Evolutionary conservation across 2,888 invertebrate species (phyloP), one percentile per base, ranked within the genome.

Genomic region (Dimorphilus gyrociliatus): DNA sequence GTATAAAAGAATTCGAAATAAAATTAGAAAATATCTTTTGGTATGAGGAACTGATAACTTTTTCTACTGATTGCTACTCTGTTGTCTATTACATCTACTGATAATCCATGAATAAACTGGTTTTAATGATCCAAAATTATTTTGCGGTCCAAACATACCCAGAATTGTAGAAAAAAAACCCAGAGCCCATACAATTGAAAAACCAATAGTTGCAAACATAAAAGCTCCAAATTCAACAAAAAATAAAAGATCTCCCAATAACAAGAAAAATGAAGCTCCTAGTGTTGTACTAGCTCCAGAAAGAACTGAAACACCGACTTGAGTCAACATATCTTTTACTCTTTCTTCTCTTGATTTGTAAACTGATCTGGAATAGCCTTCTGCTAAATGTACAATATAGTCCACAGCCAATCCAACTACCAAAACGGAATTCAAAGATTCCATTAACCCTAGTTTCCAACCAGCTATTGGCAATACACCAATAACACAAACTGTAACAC

Each of bases 261-360:
- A 29, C 44, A 51, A 43, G 36, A 51, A 49, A 8, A 43, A 19
- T 2, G 50, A 46, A 3, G 50, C 47, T 2, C 50, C 50, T 16
- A 51, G 41, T 5, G 51, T 51, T 7, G 48, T 51, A 4, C 44
- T 31, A 1, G 50, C 51, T 3, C 51, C 51, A n/a, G 51, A 47
- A 8, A 51, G 25, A 16, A 51, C 46, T 2, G 51, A 51, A 2
- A 48, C 40, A 1, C 50, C 51, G 19, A 49, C 46, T 6, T 42
- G 39, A 17, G 42, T 39, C 7, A 51, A 31, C 41, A 47, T 45
- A 30, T 44, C 37, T 18, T 35, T 38, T 14, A 48, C 45, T 12
- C 47, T 36, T 19, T 43, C 45, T 23, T 36, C 29, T 18, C 50
- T 39, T 21, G 35, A 31, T 7, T 36, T n/a, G 12, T 33, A 36